phyloP scores from a whole-genome alignment of 2,113 vertebrate species.

The Scolopax mira region DNA sequence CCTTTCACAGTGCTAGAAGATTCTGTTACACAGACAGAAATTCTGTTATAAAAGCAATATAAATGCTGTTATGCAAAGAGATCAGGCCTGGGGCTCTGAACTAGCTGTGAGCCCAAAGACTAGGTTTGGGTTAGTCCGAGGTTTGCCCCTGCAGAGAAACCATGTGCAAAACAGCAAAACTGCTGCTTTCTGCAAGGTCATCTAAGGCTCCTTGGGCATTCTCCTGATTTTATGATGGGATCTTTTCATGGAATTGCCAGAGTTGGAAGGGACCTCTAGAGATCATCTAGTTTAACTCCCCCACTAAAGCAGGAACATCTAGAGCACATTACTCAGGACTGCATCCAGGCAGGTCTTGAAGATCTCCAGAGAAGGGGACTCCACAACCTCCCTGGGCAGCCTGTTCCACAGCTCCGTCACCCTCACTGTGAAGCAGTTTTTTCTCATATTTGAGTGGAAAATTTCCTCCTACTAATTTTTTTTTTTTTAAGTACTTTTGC shows the following conservation, averaged over 20 bases:
- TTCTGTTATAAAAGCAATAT: neutral
- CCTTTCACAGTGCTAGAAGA: neutral
- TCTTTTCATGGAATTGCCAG: too few relatives aligned
- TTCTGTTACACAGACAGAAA: neutral
- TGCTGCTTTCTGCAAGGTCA: neutral
- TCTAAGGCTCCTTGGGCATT: neutral
- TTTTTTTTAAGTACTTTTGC: neutral
- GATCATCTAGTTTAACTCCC: too few relatives aligned
- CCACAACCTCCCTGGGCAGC: too few relatives aligned
- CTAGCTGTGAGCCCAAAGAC: neutral
- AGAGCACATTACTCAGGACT: too few relatives aligned
- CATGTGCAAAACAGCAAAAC: fast-evolving
- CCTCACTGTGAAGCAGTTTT: too few relatives aligned
- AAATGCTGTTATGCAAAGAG: neutral
- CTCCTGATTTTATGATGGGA: neutral
- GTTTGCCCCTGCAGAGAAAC: neutral
- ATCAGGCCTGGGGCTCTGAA: neutral
- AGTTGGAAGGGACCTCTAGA: too few relatives aligned
- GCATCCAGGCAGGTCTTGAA: too few relatives aligned
- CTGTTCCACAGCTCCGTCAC: too few relatives aligned
- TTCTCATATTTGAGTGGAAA: too few relatives aligned
- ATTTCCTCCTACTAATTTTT: neutral
- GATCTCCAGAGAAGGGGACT: too few relatives aligned
- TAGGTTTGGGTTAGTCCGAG: neutral
- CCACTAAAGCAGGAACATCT: too few relatives aligned